Base-by-base conservation (phyloP, 2,888 invertebrate species). In the Ophion slaviceki region DNA sequence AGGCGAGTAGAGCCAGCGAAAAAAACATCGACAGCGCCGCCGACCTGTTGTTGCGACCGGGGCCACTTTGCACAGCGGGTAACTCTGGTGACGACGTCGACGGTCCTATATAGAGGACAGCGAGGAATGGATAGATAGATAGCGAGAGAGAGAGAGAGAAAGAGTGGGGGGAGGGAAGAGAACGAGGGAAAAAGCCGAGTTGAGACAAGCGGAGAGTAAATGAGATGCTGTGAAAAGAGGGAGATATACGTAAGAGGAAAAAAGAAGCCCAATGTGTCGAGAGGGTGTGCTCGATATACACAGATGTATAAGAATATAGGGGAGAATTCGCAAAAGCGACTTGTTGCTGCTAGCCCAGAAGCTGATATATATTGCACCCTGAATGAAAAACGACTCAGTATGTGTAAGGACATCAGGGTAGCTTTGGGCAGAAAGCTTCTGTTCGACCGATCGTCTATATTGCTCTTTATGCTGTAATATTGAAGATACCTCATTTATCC, bases 1-100 rank as follows among this genome's bases (percentile, higher is more conserved):
- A 88, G 89, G 88, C 87, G 75, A 80, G 82, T 24, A 67, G 74
- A 85, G 72, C 75, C 20, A 20, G 32, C 66, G 66, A 77, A 77
- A 67, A 76, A 84, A 70, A 64, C 68, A 59, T 45, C 61, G 76
- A 59, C 61, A 64, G 79, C 84, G 81, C 78, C 79, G 66, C 71
- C 67, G 62, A 57, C 24, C 82, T 47, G 72, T 71, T 61, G 80
- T 81, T 75, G 76, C 76, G 74, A 71, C 84, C 64, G 64, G 72
- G 66, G 75, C 83, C 68, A 70, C 85, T 78, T 66, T 79, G 70
- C 75, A 76, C 76, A 84, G 84, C 76, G 74, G 74, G 70, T 62
- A 72, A 53, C 61, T 66, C 53, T 59, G 80, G 74, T 74, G 84
- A 76, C 71, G 86, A 64, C 86, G 80, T 67, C 82, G 79, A 36